Evolutionary conservation across 2,888 invertebrate genomes (phyloP).

Genomic region (Rotaria magnacalcarata): DNA sequence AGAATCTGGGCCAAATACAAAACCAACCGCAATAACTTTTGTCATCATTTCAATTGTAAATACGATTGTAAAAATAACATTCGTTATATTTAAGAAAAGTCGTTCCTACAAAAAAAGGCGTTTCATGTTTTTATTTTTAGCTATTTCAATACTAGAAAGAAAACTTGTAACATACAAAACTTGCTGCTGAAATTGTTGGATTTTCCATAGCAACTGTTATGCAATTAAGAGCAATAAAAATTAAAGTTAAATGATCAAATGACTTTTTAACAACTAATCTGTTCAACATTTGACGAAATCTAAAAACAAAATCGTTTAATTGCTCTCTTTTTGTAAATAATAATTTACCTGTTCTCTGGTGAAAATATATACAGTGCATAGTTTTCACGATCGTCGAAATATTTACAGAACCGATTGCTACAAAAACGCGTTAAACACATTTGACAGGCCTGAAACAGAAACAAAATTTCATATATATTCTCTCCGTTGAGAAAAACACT

Average conservation of each 20-base stretch:
- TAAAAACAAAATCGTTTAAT: constrained; percentile 49
- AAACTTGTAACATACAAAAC: constrained; percentile 59
- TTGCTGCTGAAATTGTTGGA: constrained; percentile 90
- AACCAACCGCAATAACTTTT: constrained; percentile 89
- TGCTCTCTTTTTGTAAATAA: constrained; percentile 51
- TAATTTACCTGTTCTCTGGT: constrained; percentile 67
- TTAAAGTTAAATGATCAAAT: constrained; percentile 91
- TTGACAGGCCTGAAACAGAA: constrained; percentile 33
- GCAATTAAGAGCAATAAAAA: constrained; percentile 96
- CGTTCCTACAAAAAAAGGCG: constrained; percentile 67
- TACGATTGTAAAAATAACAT: constrained; percentile 94
- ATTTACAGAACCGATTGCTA: background rate
- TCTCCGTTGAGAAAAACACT: too few relatives aligned
- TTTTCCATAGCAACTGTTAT: constrained; percentile 98
- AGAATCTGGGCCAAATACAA: constrained; percentile 86
- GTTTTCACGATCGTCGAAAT: constrained; percentile 69
- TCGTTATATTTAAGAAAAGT: constrained; percentile 78
- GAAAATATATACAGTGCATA: constrained; percentile 86
- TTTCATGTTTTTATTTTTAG: too few relatives aligned
- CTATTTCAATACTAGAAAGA: background rate
- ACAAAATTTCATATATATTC: too few relatives aligned
- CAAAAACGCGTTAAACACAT: background rate
- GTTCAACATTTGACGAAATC: constrained; percentile 51
- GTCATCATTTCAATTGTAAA: constrained; percentile 95
- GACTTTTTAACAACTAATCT: constrained; percentile 68